Evolutionary conservation across 2,888 invertebrate species (phyloP).

Genomic region (Thera britannica): DNA sequence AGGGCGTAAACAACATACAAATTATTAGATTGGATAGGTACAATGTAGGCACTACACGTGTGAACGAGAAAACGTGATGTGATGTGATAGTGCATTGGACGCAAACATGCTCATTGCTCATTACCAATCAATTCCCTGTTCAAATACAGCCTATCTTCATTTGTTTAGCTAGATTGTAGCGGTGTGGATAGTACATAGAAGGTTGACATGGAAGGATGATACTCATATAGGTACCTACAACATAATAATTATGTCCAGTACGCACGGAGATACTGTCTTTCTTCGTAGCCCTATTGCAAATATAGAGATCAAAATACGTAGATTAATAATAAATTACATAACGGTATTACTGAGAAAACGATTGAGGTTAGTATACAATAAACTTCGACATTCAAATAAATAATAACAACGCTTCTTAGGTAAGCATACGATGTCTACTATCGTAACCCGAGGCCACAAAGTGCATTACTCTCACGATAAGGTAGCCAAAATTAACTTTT

Average conservation of each 20-base stretch:
- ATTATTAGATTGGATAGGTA: slow-evolving; percentile 13
- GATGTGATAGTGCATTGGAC: not conserved
- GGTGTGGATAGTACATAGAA: too few species aligned
- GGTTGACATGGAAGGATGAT: too few species aligned
- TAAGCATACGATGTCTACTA: slow-evolving; percentile 59
- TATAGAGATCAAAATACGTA: too few species aligned
- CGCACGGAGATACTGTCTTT: too few species aligned
- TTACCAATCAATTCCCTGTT: slow-evolving; percentile 32
- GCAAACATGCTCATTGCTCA: slow-evolving; percentile 24
- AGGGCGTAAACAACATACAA: slow-evolving; percentile 6
- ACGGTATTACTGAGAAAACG: not conserved
- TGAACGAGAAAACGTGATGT: slow-evolving; percentile 6
- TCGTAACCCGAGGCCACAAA: slow-evolving; percentile 66
- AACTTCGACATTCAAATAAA: slow-evolving; percentile 43
- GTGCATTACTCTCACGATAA: slow-evolving; percentile 71
- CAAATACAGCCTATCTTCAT: slow-evolving; percentile 21
- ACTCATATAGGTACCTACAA: too few species aligned
- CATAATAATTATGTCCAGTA: too few species aligned
- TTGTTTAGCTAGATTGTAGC: slow-evolving; percentile 17
- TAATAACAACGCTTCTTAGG: slow-evolving; percentile 50
- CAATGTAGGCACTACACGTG: slow-evolving; percentile 7
- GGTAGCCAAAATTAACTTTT: slow-evolving; percentile 78
- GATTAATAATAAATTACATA: too few species aligned
- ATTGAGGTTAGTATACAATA: slow-evolving; percentile 8
- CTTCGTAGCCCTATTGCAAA: too few species aligned